A percentile compares a stretch with the other conserved stretches of the same genome.
Conservation (phyloP, 2,888 invertebrate species). For the Agrypnus murinus region DNA sequence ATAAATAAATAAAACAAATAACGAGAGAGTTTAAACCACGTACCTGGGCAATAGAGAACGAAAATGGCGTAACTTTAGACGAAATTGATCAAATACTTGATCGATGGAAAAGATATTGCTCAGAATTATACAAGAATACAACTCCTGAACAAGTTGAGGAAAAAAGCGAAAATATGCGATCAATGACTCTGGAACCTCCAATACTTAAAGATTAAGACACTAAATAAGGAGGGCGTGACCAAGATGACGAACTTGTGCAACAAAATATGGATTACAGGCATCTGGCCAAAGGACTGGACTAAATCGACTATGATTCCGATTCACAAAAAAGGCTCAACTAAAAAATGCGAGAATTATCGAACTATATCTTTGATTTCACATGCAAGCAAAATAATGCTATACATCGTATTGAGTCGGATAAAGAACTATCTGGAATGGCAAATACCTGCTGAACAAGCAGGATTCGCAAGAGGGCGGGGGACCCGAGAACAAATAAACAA, state of each 20-base stretch:
- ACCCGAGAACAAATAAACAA: background rate
- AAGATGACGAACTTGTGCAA: no score
- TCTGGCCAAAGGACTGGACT: background rate
- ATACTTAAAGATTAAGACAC: constrained; percentile 7
- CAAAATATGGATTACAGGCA: background rate
- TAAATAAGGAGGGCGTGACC: background rate
- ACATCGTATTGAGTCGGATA: background rate
- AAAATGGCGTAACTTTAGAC: background rate
- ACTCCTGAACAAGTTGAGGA: background rate
- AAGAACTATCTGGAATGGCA: background rate
- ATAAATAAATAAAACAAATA: no score
- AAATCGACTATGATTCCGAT: background rate
- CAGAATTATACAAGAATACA: background rate
- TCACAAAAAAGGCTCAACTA: background rate
- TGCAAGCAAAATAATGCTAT: constrained; percentile 4
- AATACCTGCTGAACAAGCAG: constrained; percentile 1
- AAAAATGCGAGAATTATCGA: constrained; percentile 11
- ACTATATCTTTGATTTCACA: background rate
- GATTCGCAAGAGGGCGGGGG: constrained; percentile 1
- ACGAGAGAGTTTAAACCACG: background rate
- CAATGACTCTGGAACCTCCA: background rate
- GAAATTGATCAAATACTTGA: background rate
- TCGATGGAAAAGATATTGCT: background rate
- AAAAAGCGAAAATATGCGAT: background rate
- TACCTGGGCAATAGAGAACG: background rate